Base-by-base conservation (phyloP, 1,140 invertebrate species). In the Branchinecta lynchi region DNA sequence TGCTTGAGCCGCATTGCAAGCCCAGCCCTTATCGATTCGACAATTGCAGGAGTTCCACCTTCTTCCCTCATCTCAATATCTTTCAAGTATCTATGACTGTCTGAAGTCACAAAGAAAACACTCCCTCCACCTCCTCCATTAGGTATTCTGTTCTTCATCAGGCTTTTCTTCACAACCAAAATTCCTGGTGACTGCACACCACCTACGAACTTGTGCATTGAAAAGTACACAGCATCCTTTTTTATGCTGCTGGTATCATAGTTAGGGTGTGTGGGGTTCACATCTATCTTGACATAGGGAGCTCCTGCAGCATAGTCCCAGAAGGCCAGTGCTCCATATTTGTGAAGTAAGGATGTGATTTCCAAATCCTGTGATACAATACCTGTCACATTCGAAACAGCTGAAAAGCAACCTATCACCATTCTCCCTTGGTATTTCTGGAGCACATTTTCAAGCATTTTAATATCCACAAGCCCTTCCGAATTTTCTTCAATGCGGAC, bases 231-330 rank as follows among this genome's bases (percentile, higher is more conserved):
- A 1, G 90, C 92, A 80, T 96, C 93, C 76, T 95, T 94, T 60
- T 20, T 60, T 15, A 60, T 60, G 17, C 17, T 20, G 12, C 51
- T 60, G 17, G 12, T 12, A 60, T 15, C 17, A 60, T 60, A 60
- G 17, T 60, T 20, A 60, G 51, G 51, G 77, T 86, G 85, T 70
- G 83, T 78, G 5, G 92, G 90, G 77, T 95, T 95, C 89, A 95
- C 92, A 74, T 93, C 87, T 71, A 95, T 84, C 60, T 83, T 81
- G 0, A 87, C 81, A 74, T 88, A 89, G 0, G 91, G 89, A 3
- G 88, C 92, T 83, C 89, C 89, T 8, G 89, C 83, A 7, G 90
- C 90, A 78, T 92, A 95, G 78, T 95, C 92, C 90, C 91, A 95
- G 74, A 95, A 87, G 5, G 89, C 86, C 68, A 91, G 81, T 3